phyloP scores from a whole-genome alignment of 2,888 invertebrate species.

The Macrophya alboannulata region DNA sequence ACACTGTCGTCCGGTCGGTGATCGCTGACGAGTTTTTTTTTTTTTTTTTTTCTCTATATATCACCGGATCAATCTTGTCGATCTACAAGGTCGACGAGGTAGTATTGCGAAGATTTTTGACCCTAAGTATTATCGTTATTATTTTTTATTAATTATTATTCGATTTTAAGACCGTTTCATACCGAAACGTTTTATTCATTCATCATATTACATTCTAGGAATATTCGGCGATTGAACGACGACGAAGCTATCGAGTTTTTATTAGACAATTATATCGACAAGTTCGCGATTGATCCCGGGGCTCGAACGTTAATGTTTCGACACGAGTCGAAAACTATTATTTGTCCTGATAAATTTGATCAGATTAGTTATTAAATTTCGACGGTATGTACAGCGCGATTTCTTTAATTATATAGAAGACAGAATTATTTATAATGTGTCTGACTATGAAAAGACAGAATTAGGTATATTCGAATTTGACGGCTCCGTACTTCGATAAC shows the following conservation, averaged over 20 bases:
- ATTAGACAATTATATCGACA: too few species aligned
- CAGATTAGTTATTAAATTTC: too few species aligned
- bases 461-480: neutral
- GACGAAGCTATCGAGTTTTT: too few species aligned
- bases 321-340: too few species aligned
- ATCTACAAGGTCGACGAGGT: constrained; percentile 8
- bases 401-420: too few species aligned
- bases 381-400: too few species aligned
- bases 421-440: neutral
- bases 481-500: neutral
- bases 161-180: neutral
- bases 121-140: neutral
- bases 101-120: neutral
- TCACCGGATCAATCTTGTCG: neutral
- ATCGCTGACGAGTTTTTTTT: constrained; percentile 15
- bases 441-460: neutral
- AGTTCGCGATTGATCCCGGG: too few species aligned
- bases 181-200: neutral
- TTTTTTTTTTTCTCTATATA: neutral
- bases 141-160: neutral
- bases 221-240: neutral
- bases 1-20: constrained; percentile 30
- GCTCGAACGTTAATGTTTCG: too few species aligned
- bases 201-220: neutral
- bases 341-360: too few species aligned